Evolutionary conservation across 2,797 vertebrate genomes (phyloP), one percentile per base, ranked within the genome.

Genomic region (Galagoides demidoff): DNA sequence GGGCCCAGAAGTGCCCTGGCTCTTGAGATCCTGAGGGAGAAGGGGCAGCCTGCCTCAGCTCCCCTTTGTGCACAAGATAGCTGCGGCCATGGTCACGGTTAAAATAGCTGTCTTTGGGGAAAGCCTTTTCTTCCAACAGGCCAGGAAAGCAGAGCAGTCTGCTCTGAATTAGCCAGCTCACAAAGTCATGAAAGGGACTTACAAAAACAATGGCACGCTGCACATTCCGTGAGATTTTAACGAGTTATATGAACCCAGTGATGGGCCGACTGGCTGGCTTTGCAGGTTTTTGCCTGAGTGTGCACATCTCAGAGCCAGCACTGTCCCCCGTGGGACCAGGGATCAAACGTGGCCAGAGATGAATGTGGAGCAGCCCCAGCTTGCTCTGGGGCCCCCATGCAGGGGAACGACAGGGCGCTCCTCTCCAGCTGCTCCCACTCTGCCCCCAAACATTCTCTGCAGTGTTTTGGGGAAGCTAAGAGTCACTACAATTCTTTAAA

Each of bases 101-200:
- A 98, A 98, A 98, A 98, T 98, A 97, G 97, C 97, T 97, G 89
- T 77, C 97, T 98, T 98, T 98, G 97, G 98, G 89, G 98, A 97
- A 97, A 92, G 64, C 85, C 98, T 98, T 98, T 98, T 98, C 98
- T 98, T 98, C 94, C 95, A 76, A 97, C 97, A 96, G 96, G 98
- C 98, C 97, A 96, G 96, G 98, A 98, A 98, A 98, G 97, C 96
- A 97, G 97, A 98, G 98, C 97, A 97, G 96, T 96, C 98, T 97
- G 96, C 98, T 98, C 98, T 97, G 98, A 98, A 97, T 98, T 97
- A 97, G 98, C 97, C 98, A 94, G 98, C 98, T 98, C 96, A 98
- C 97, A 96, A 94, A 98, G 98, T 98, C 97, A 94, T 98, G 98
- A 99, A 99, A 99, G 98, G 98, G 98, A 97, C 98, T 99, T 98